Percentiles rank a stretch among this genome's conserved stretches.
These are phyloP conservation scores for Sinocyclocheilus anophthalmus DNA, from an alignment of 2,113 vertebrate species.

Conservation along the genomic window DNA sequence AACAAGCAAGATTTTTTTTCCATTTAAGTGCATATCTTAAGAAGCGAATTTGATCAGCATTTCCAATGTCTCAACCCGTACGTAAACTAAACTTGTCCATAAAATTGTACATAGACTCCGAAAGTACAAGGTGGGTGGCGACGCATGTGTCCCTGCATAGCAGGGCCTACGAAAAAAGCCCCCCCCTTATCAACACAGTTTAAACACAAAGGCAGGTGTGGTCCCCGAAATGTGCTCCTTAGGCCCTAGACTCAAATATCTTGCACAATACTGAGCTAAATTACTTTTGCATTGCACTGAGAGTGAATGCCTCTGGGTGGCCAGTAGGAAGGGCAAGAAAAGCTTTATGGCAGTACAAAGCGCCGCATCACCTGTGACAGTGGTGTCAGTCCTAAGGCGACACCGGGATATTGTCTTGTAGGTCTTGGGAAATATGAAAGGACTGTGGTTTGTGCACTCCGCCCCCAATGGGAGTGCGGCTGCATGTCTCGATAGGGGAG, in stretches of 20 bases:
- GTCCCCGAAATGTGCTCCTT: constrained; percentile 82
- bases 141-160: too few species aligned
- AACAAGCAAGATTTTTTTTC: too few species aligned
- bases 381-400: constrained; percentile 1
- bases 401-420: constrained; percentile 24
- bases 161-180: constrained; percentile 84
- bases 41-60: too few species aligned
- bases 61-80: too few species aligned
- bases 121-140: too few species aligned
- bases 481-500: constrained; percentile 65
- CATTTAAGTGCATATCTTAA: too few species aligned
- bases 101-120: too few species aligned
- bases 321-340: constrained; percentile 60
- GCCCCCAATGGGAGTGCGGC: constrained; percentile 57
- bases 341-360: constrained; percentile 64
- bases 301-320: constrained; percentile 67
- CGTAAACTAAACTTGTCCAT: too few species aligned
- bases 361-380: constrained; percentile 59
- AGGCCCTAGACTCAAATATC: constrained; percentile 78
- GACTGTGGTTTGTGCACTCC: constrained; percentile 47
- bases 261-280: constrained; percentile 79
- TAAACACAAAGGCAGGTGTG: constrained; percentile 82
- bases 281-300: constrained; percentile 60
- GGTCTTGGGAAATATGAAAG: constrained; percentile 51
- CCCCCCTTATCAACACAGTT: constrained; percentile 79